phyloP scores from a whole-genome alignment of 2,113 vertebrate species.

The Plecotus auritus region DNA sequence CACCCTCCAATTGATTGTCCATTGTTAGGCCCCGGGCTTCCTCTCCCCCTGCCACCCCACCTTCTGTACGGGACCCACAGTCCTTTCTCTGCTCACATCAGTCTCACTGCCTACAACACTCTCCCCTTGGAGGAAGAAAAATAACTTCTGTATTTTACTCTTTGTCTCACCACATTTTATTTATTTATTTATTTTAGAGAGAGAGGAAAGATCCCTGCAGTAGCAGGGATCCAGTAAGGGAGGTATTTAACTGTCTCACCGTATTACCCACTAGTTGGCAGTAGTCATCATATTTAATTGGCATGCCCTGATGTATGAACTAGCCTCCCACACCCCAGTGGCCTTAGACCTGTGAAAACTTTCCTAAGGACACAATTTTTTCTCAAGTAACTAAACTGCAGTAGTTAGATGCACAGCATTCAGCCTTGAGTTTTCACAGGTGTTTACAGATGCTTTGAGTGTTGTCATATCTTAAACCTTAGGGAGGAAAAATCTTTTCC shows the following conservation, averaged over 20 bases:
- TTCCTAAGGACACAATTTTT: neutral
- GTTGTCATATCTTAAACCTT: neutral
- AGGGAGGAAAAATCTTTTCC: neutral
- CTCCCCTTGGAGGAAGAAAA: constrained; percentile 60
- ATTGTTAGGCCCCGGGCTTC: too few species aligned
- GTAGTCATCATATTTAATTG: constrained; percentile 78
- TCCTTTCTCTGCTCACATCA: too few species aligned
- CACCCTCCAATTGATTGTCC: too few species aligned
- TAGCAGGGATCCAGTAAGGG: constrained; percentile 50
- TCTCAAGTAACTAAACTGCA: neutral
- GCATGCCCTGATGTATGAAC: constrained; percentile 57
- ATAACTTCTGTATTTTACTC: constrained; percentile 69
- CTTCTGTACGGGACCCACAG: too few species aligned
- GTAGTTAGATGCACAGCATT: neutral
- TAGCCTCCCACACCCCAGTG: neutral
- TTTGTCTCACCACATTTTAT: constrained; percentile 63
- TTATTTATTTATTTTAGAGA: constrained; percentile 28
- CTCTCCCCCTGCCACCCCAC: too few species aligned
- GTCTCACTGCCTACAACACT: neutral
- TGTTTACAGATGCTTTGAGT: neutral
- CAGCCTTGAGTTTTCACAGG: neutral
- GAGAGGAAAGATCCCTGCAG: constrained; percentile 44
- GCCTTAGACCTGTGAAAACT: neutral
- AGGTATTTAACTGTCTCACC: constrained; percentile 65
- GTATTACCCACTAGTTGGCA: constrained; percentile 65